Percentiles rank a stretch among this genome's conserved stretches.
phyloP scores from a whole-genome alignment of 2,113 vertebrate genomes.

The Microtus pennsylvanicus region DNA sequence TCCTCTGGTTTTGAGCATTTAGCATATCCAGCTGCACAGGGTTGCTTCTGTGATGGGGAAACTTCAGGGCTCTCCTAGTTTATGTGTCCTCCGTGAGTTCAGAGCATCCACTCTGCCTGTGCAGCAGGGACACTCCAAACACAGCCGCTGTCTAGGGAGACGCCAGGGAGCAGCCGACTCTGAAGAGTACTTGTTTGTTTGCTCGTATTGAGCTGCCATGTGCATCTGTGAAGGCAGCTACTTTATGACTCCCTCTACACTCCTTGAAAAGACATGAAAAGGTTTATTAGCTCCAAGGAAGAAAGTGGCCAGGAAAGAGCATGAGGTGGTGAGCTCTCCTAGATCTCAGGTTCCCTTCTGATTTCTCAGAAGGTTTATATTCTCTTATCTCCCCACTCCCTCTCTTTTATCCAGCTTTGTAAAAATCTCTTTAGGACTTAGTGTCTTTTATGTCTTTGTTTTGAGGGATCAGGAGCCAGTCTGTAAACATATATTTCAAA shows the following conservation, averaged over 20 bases:
- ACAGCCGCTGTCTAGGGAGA: not conserved
- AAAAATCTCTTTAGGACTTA: constrained; percentile 29
- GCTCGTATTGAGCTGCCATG: constrained; percentile 17
- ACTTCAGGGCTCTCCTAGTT: not conserved
- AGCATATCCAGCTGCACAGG: not conserved
- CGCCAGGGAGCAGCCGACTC: not conserved
- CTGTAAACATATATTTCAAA: constrained; percentile 10
- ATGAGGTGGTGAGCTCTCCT: not conserved
- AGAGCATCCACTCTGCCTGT: not conserved
- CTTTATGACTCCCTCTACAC: constrained; percentile 68
- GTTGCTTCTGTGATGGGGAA: not conserved
- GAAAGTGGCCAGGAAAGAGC: constrained; percentile 68
- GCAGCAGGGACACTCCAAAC: not conserved
- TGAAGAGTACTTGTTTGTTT: constrained; percentile 5
- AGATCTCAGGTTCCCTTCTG: constrained; percentile 69
- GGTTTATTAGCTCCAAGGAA: constrained; percentile 72
- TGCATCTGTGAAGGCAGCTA: constrained; percentile 66
- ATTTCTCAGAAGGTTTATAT: constrained; percentile 43
- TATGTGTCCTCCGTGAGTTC: not conserved
- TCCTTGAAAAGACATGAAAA: constrained; percentile 77
- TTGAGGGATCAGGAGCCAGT: not conserved
- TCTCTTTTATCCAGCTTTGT: not conserved
- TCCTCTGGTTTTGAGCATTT: not conserved
- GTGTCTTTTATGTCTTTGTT: constrained; percentile 29
- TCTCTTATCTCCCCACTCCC: not conserved